A percentile compares a stretch with the other conserved stretches of the same genome.
Evolutionary conservation across 1,140 invertebrate species (phyloP).

Genomic region (Oncopeltus fasciatus): DNA sequence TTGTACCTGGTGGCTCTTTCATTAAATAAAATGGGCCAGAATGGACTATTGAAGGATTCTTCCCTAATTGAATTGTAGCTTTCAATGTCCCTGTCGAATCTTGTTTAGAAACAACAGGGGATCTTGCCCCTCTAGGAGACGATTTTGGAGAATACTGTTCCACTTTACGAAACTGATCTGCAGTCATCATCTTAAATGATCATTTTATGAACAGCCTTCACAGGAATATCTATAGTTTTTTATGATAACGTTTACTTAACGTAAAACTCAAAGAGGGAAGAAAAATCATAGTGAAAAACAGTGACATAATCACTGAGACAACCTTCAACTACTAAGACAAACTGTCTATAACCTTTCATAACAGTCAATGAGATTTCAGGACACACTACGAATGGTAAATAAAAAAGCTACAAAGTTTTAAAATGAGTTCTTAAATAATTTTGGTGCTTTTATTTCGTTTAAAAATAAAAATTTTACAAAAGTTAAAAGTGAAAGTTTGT

Average conservation of each 20-base stretch:
- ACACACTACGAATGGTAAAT: no score
- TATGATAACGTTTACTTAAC: not conserved
- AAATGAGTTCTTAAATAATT: no score
- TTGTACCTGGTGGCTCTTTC: conserved; percentile 85
- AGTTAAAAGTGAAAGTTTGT: no score
- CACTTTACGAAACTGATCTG: conserved; percentile 77
- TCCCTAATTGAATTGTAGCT: conserved; percentile 91
- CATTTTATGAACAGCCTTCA: not conserved
- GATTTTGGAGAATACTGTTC: conserved; percentile 90
- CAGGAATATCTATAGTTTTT: not conserved
- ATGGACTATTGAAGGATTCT: conserved; percentile 90
- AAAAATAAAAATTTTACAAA: no score
- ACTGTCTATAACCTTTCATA: not conserved
- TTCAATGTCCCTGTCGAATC: conserved; percentile 94
- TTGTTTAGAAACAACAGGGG: conserved; percentile 81
- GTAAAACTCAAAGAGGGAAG: no score
- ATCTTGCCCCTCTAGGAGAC: conserved; percentile 79
- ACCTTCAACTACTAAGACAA: not conserved
- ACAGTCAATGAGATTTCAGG: no score
- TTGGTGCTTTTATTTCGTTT: no score
- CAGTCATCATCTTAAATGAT: conserved; percentile 56
- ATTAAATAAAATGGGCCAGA: conserved; percentile 95
- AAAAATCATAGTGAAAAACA: not conserved
- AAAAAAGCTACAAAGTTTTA: no score
- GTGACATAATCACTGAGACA: not conserved